Percentiles rank a stretch among this genome's conserved stretches.
Conservation (phyloP, 1,140 invertebrate species). For the Amyelois transitella region DNA sequence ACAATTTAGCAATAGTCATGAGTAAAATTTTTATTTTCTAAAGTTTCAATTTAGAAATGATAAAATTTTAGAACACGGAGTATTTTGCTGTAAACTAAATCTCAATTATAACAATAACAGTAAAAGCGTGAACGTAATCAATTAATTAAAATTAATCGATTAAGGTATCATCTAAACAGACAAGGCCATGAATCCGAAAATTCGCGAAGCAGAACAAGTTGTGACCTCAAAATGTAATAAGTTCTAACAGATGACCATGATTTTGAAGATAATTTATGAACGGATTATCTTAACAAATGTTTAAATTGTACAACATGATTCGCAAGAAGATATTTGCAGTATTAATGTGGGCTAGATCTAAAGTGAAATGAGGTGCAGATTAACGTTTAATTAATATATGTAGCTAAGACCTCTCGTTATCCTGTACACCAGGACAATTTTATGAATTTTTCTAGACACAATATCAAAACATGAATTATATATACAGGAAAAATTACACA, state of each 20-base stretch:
- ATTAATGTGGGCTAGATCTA: neutral
- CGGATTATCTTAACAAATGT: neutral
- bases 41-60: too few species aligned
- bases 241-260: constrained; percentile 4
- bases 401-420: too few species aligned
- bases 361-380: neutral
- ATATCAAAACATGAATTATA: too few species aligned
- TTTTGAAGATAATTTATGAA: neutral
- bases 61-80: too few species aligned
- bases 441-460: too few species aligned
- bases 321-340: neutral
- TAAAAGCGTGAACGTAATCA: constrained; percentile 35
- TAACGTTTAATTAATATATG: too few species aligned
- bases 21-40: too few species aligned
- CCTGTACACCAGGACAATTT: too few species aligned
- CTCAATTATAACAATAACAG: constrained; percentile 12
- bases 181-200: constrained; percentile 14
- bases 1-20: too few species aligned
- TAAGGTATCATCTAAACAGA: constrained; percentile 1
- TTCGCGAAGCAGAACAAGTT: constrained; percentile 13
- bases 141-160: constrained; percentile 25
- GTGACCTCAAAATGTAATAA: constrained; percentile 10
- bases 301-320: neutral
- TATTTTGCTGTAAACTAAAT: neutral
- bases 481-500: too few species aligned